Evolutionary conservation across 2,797 vertebrate genomes (phyloP).

Genomic region (Xiphorhynchus erythropygius): DNA sequence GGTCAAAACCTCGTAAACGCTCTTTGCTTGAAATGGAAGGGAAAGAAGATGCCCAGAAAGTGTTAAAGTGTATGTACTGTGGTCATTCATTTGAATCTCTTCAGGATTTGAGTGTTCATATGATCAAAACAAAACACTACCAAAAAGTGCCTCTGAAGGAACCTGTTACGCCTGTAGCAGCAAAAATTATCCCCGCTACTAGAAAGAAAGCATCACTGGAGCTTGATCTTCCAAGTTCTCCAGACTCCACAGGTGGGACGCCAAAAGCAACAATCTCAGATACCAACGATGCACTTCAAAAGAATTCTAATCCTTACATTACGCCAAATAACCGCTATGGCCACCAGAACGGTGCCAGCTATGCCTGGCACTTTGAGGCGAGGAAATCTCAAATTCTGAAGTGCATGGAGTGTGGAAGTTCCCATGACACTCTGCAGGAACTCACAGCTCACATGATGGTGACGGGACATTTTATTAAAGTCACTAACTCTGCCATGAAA

Average conservation of each 20-base stretch:
- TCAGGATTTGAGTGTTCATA: conserved; percentile 97
- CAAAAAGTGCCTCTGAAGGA: conserved; percentile 99
- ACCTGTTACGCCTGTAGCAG: conserved; percentile 93
- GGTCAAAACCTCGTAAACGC: conserved; percentile 98
- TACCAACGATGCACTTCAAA: conserved; percentile 86
- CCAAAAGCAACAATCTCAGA: conserved; percentile 81
- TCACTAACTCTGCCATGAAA: conserved; percentile 98
- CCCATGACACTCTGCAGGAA: conserved; percentile 94
- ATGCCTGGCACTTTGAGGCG: conserved; percentile 98
- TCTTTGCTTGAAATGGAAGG: conserved; percentile 98
- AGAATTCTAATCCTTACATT: conserved; percentile 93
- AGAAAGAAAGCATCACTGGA: conserved; percentile 92
- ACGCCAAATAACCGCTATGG: conserved; percentile 98
- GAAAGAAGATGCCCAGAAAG: conserved; percentile 98
- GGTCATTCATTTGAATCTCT: conserved; percentile 99
- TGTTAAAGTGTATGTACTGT: conserved; percentile 99
- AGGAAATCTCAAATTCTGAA: conserved; percentile 98
- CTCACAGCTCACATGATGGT: conserved; percentile 99
- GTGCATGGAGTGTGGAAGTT: conserved; percentile 99
- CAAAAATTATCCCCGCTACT: conserved; percentile 92
- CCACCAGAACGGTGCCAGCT: conserved; percentile 98
- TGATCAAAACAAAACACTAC: conserved; percentile 99
- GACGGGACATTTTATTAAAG: conserved; percentile 98
- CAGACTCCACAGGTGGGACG: conserved; percentile 92
- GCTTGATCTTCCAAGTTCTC: conserved; percentile 93